Conservation (phyloP, 2,113 vertebrate species). For the Phasianus colchicus region DNA sequence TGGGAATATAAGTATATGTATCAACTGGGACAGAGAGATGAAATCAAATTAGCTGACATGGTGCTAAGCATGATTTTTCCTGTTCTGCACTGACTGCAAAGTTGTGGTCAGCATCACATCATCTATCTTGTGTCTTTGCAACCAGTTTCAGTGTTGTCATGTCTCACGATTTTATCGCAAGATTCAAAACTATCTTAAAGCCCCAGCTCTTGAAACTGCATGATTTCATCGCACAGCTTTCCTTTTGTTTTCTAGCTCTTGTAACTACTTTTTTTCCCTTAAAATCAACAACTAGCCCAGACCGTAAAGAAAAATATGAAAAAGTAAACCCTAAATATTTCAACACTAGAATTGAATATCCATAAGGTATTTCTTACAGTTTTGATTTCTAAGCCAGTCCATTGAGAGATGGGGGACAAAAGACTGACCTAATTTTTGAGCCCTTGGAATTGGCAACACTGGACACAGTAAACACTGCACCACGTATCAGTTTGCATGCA, state of each 20-base stretch:
- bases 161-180: constrained; percentile 49
- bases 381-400: constrained; percentile 37
- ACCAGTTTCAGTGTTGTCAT: constrained; percentile 52
- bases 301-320: not conserved
- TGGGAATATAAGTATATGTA: not conserved
- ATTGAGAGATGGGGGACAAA: not conserved
- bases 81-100: constrained; percentile 56
- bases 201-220: constrained; percentile 32
- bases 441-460: not conserved
- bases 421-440: constrained; percentile 61
- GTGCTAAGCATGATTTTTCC: constrained; percentile 61
- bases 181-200: constrained; percentile 54
- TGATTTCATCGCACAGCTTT: constrained; percentile 29
- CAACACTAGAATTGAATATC: constrained; percentile 20
- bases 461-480: not conserved
- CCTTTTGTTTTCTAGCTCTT: constrained; percentile 22
- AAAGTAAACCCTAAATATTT: not conserved
- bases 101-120: constrained; percentile 47
- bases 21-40: not conserved
- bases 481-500: constrained; percentile 11
- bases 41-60: constrained; percentile 60
- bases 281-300: not conserved
- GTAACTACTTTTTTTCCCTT: not conserved
- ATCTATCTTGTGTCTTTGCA: constrained; percentile 45
- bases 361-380: constrained; percentile 24